Base-by-base conservation (phyloP, 2,888 invertebrate species). In the Oscheius sp. region DNA sequence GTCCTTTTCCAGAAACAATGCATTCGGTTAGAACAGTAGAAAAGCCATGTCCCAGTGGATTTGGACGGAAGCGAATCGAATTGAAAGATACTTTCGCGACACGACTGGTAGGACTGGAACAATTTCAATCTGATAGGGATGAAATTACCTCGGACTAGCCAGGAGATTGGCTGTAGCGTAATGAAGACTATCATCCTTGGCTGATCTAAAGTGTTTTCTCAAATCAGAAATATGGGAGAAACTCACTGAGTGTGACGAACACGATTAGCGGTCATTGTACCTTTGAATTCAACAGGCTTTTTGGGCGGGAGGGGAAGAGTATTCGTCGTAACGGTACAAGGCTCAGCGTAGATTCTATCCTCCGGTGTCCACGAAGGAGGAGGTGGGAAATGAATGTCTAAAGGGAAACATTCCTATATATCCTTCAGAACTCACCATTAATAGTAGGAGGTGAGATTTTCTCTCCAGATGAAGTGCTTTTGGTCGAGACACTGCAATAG, bases 381-480 rank as follows among this genome's bases (percentile, higher is more conserved):
- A 8, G 83, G 83, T 27, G 83, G 83, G 53, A 83, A 83, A 55
- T 83, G 75, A 64, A 83, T 79, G 48, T 82, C n/a, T n/a, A n/a
- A n/a, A n/a, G n/a, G n/a, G n/a, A n/a, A n/a, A n/a, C n/a, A n/a
- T n/a, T n/a, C n/a, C n/a, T n/a, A n/a, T n/a, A n/a, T n/a, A n/a
- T n/a, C n/a, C n/a, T n/a, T n/a, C n/a, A n/a, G n/a, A n/a, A n/a
- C n/a, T n/a, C n/a, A n/a, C n/a, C 81, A 33, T 70, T 73, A 72
- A 82, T 75, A 1, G 82, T 76, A 39, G 75, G 79, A 33, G 72
- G 75, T 27, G 57, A 46, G 31, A 46, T 50, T 53, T 69, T 73
- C 12, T 61, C 68, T 1, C 42, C 42, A 8, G 73, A 74, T 12
- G 69, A 73, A 8, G 66, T 71, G n/a, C 70, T 72, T 57, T 77